Percentiles rank a stretch among this genome's conserved stretches.
Evolutionary conservation across 1,140 invertebrate species (phyloP).

Genomic region (Magallana gigas): DNA sequence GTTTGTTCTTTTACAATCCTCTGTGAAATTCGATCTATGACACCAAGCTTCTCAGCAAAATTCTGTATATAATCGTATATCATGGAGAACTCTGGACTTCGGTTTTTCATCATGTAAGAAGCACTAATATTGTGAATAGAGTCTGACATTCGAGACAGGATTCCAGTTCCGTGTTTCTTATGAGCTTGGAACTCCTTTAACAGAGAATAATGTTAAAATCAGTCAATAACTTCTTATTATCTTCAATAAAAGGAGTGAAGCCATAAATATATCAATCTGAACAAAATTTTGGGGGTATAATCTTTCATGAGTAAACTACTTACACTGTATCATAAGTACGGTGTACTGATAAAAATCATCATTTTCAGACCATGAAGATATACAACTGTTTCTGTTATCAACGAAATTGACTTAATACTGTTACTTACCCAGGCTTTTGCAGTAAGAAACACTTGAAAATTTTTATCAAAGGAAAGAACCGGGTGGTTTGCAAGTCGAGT

Average conservation of each 20-base stretch:
- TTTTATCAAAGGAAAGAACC: constrained; percentile 86
- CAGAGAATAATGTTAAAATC: neutral
- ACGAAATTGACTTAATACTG: too few species aligned
- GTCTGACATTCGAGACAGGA: constrained; percentile 82
- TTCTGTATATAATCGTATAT: constrained; percentile 84
- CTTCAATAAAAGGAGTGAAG: too few species aligned
- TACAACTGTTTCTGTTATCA: too few species aligned
- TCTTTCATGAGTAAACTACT: too few species aligned
- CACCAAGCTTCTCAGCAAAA: constrained; percentile 84
- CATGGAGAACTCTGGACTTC: constrained; percentile 84
- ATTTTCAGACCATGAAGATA: too few species aligned
- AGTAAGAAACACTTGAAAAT: constrained; percentile 86
- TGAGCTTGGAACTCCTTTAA: constrained; percentile 84
- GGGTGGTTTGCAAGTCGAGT: constrained; percentile 85
- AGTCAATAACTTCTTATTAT: too few species aligned
- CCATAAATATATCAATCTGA: too few species aligned
- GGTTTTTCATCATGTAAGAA: constrained; percentile 82
- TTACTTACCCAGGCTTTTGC: constrained; percentile 83
- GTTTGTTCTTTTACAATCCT: constrained; percentile 86
- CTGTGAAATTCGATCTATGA: constrained; percentile 85
- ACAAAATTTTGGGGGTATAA: too few species aligned
- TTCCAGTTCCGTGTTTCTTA: constrained; percentile 83
- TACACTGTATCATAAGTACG: too few species aligned
- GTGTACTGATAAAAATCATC: too few species aligned
- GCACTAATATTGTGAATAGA: constrained; percentile 83